Percentiles rank a stretch among this genome's conserved stretches.
Conservation (phyloP, 2,888 invertebrate species). For the Erpobdella octoculata region DNA sequence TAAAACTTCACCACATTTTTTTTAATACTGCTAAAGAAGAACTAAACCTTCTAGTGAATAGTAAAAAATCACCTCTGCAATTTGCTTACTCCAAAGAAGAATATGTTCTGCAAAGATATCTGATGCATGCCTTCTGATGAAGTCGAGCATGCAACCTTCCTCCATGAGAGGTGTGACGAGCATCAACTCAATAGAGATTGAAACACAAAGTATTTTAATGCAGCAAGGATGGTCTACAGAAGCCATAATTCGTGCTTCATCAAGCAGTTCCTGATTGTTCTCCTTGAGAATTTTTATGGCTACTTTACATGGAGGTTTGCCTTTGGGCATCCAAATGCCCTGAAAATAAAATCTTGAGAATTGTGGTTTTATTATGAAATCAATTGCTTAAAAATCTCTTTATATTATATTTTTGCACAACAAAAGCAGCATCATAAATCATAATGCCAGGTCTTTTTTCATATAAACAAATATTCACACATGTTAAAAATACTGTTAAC, state of each 20-base stretch:
- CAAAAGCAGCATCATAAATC: too few relatives aligned
- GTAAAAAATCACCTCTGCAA: constrained; percentile 28
- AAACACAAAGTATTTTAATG: constrained; percentile 30
- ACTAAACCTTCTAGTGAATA: not conserved
- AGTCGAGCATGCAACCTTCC: constrained; percentile 32
- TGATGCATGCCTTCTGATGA: constrained; percentile 18
- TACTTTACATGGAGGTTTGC: constrained; percentile 8
- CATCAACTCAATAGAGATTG: constrained; percentile 27
- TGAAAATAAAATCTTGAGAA: too few relatives aligned
- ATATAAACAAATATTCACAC: too few relatives aligned
- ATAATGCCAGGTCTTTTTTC: too few relatives aligned
- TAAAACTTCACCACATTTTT: too few relatives aligned
- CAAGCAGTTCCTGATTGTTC: constrained; percentile 27
- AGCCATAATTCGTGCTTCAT: constrained; percentile 31
- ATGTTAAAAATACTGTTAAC: too few relatives aligned
- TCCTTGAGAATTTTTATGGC: constrained; percentile 31
- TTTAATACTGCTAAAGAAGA: too few relatives aligned
- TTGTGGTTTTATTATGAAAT: too few relatives aligned
- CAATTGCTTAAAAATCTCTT: too few relatives aligned
- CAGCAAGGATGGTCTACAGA: constrained; percentile 30
- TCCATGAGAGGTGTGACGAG: constrained; percentile 30
- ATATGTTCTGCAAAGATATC: constrained; percentile 13
- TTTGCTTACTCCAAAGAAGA: constrained; percentile 30
- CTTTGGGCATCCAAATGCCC: constrained; percentile 21
- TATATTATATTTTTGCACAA: too few relatives aligned